phyloP scores from a whole-genome alignment of 2,797 vertebrate genomes.

The Syngnathus rostellatus region DNA sequence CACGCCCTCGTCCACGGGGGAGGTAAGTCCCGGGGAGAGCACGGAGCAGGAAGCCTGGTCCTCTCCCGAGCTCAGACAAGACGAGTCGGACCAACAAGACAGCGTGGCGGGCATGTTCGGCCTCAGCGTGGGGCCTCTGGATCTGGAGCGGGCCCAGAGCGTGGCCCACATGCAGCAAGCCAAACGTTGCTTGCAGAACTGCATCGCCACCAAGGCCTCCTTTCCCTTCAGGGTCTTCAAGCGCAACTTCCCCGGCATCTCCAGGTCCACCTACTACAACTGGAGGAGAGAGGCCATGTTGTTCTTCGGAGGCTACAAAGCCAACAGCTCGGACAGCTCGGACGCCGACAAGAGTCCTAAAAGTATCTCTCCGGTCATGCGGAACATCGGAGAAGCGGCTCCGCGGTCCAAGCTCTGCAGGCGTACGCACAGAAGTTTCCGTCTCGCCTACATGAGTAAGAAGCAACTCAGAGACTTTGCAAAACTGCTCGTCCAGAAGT shows the following conservation, averaged over 20 bases:
- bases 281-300: slow-evolving; percentile 90
- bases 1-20: slow-evolving; percentile 54
- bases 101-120: slow-evolving; percentile 59
- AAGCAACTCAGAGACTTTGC: slow-evolving; percentile 76
- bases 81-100: slow-evolving; percentile 45
- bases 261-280: slow-evolving; percentile 93
- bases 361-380: slow-evolving; percentile 26
- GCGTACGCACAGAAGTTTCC: slow-evolving; percentile 49
- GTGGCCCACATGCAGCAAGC: slow-evolving; percentile 83
- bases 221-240: slow-evolving; percentile 90
- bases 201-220: slow-evolving; percentile 80
- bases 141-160: slow-evolving; percentile 62
- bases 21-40: slow-evolving; percentile 61
- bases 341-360: slow-evolving; percentile 62
- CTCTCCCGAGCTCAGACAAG: slow-evolving; percentile 59
- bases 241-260: slow-evolving; percentile 86
- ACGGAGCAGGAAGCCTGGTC: slow-evolving; percentile 69
- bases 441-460: slow-evolving; percentile 68
- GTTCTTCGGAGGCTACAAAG: slow-evolving; percentile 58
- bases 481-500: slow-evolving; percentile 70
- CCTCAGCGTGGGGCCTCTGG: slow-evolving; percentile 44
- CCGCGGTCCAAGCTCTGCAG: slow-evolving; percentile 47
- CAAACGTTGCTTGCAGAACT: slow-evolving; percentile 83
- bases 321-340: slow-evolving; percentile 60
- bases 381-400: not conserved